Evolutionary conservation across 2,888 invertebrate genomes (phyloP).

Genomic region (Tiliacea aurago): DNA sequence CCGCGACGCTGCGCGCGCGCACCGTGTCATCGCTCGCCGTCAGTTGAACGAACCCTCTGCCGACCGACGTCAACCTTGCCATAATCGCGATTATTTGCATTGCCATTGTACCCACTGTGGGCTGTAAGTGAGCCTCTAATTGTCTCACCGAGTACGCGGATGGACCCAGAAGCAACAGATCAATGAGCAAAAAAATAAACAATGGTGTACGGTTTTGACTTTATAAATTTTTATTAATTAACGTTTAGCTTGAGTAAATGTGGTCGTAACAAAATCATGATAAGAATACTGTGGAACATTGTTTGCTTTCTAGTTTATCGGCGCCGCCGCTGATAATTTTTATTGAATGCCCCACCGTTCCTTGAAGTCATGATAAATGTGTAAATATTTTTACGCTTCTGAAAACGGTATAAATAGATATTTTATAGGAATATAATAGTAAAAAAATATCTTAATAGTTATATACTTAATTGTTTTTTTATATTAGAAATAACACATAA

Average conservation of each 20-base stretch:
- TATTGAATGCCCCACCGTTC: conserved; percentile 59
- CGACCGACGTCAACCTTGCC: conserved; percentile 89
- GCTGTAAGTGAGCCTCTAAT: conserved; percentile 81
- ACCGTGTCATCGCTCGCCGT: conserved; percentile 90
- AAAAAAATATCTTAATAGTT: neutral
- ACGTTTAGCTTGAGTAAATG: conserved; percentile 51
- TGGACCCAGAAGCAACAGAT: conserved; percentile 56
- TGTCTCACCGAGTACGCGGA: conserved; percentile 71
- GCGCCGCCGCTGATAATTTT: conserved; percentile 64
- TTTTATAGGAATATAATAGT: neutral
- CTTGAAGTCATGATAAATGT: conserved; percentile 39
- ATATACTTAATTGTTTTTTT: neutral
- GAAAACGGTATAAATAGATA: neutral
- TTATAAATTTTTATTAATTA: conserved; percentile 41
- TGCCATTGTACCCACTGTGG: conserved; percentile 85
- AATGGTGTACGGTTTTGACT: conserved; percentile 39
- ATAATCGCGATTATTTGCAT: conserved; percentile 90
- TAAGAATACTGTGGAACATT: conserved; percentile 63
- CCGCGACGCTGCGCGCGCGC: conserved; percentile 85
- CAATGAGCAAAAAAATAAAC: conserved; percentile 23
- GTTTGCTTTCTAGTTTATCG: conserved; percentile 70
- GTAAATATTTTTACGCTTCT: conserved; percentile 13
- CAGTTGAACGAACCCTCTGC: conserved; percentile 90
- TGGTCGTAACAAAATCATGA: conserved; percentile 58
- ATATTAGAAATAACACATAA: neutral